phyloP scores from a whole-genome alignment of 2,113 vertebrate genomes.

The Chamaetylas fuelleborni region DNA sequence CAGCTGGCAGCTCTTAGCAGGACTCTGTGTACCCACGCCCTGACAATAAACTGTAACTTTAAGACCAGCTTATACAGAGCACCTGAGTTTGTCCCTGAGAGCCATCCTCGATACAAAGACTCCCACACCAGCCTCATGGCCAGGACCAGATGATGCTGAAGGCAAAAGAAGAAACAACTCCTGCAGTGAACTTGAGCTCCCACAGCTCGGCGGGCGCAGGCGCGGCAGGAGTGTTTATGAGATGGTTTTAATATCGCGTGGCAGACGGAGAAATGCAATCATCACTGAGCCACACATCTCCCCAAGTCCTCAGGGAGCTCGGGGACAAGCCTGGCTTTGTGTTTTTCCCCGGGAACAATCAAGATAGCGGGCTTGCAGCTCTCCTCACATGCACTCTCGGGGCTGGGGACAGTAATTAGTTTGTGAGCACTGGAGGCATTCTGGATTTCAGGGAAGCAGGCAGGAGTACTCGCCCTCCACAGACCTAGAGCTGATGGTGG shows the following conservation, averaged over 20 bases:
- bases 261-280: constrained; percentile 12
- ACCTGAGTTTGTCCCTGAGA: too few relatives aligned
- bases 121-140: fast-evolving
- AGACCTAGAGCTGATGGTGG: neutral
- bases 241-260: neutral
- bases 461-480: neutral
- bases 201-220: fast-evolving
- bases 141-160: fast-evolving
- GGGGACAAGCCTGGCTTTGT: constrained; percentile 49
- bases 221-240: neutral
- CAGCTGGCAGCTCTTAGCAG: too few relatives aligned
- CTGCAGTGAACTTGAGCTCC: neutral
- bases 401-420: neutral
- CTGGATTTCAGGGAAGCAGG: neutral
- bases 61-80: too few relatives aligned
- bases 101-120: too few relatives aligned
- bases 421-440: neutral
- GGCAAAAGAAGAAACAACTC: neutral
- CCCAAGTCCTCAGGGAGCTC: neutral
- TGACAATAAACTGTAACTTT: too few relatives aligned
- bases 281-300: constrained; percentile 1
- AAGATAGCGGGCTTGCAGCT: neutral
- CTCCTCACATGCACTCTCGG: neutral
- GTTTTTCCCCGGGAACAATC: neutral
- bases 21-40: too few relatives aligned